Evolutionary conservation across 2,797 vertebrate genomes (phyloP).

Genomic region (Oryzias dopingdopingensis): DNA sequence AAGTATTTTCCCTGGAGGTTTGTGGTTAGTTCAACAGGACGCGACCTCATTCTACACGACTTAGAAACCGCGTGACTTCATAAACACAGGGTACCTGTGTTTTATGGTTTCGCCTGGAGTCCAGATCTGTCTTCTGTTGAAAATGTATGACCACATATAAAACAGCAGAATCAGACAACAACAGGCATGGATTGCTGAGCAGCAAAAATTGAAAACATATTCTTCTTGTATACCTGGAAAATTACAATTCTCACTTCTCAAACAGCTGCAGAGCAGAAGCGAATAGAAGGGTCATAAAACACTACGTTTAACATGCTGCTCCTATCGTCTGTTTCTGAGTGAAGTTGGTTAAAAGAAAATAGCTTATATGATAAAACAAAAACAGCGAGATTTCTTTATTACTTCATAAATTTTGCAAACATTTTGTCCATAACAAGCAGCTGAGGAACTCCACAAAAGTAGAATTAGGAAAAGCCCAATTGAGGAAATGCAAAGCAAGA

Average conservation of each 20-base stretch:
- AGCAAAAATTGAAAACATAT: neutral
- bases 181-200: neutral
- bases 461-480: conserved; percentile 9
- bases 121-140: conserved; percentile 1
- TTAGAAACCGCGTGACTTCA: neutral
- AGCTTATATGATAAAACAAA: too few relatives aligned
- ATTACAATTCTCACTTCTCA: too few relatives aligned
- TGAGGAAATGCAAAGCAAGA: conserved; percentile 14
- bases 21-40: neutral
- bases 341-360: too few relatives aligned
- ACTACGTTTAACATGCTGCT: too few relatives aligned
- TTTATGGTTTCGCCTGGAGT: neutral
- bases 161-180: conserved; percentile 1
- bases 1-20: neutral
- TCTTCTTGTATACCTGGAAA: neutral
- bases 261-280: neutral
- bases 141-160: neutral
- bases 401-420: too few relatives aligned
- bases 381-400: too few relatives aligned
- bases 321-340: too few relatives aligned
- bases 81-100: neutral
- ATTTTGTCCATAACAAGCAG: too few relatives aligned
- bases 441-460: neutral
- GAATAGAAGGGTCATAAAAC: too few relatives aligned
- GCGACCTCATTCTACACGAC: neutral